Evolutionary conservation across 2,797 vertebrate genomes (phyloP).

Genomic region (Molothrus ater): DNA sequence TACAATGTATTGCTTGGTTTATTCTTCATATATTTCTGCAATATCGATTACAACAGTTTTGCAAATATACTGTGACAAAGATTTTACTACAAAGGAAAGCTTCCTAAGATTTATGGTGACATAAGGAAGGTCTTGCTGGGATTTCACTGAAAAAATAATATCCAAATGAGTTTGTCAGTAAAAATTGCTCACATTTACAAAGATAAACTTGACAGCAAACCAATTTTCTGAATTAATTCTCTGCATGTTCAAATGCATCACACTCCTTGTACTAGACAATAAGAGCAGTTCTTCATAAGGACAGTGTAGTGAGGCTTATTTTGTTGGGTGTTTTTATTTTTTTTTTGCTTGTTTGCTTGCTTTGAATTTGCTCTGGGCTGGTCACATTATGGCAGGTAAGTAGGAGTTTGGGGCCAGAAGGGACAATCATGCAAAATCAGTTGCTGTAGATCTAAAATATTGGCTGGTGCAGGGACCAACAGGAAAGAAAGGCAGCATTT

Average conservation of each 20-base stretch:
- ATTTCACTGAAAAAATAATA: neutral
- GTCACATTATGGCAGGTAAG: neutral
- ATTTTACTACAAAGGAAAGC: neutral
- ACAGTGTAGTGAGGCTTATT: neutral
- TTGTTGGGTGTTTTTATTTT: neutral
- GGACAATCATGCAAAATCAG: neutral
- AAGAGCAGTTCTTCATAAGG: neutral
- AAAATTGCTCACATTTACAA: neutral
- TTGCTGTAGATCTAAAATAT: neutral
- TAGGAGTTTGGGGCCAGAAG: neutral
- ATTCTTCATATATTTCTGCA: neutral
- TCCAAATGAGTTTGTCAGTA: neutral
- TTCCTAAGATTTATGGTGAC: neutral
- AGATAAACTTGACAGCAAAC: neutral
- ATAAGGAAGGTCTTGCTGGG: neutral
- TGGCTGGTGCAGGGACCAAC: neutral
- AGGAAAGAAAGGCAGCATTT: neutral
- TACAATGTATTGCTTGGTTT: neutral
- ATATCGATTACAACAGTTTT: neutral
- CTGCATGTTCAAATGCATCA: neutral
- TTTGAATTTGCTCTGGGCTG: neutral
- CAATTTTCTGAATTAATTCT: constrained; percentile 1
- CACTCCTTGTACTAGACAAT: neutral
- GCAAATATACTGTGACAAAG: neutral
- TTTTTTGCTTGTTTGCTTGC: neutral